Evolutionary conservation across 1,140 invertebrate genomes (phyloP).

Genomic region (Drosophila pruinosa): DNA sequence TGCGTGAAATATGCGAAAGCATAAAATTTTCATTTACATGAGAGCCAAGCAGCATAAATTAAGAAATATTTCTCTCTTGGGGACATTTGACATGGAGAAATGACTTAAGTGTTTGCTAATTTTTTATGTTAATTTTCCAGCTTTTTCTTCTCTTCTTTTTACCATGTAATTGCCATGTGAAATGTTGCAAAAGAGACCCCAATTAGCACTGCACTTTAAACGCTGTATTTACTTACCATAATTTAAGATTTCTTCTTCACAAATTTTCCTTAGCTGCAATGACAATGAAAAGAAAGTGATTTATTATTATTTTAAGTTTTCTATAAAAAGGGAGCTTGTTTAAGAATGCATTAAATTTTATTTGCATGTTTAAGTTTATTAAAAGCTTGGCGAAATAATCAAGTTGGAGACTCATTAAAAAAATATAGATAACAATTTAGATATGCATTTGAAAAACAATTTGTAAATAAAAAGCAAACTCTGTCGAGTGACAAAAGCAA

Average conservation of each 20-base stretch:
- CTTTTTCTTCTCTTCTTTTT: background rate
- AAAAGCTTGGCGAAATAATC: too few species aligned
- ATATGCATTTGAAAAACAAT: conserved; percentile 34
- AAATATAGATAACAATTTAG: background rate
- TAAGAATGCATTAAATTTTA: background rate
- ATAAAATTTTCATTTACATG: conserved; percentile 49
- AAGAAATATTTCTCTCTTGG: conserved; percentile 66
- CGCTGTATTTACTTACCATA: conserved; percentile 67
- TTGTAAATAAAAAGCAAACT: conserved; percentile 17
- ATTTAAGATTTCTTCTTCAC: conserved; percentile 47
- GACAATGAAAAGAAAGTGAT: conserved; percentile 19
- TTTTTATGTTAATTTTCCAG: conserved; percentile 56
- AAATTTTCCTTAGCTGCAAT: conserved; percentile 48
- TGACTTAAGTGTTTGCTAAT: conserved; percentile 55
- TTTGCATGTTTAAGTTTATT: conserved; percentile 11
- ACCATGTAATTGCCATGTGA: conserved; percentile 27
- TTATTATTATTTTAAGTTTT: conserved; percentile 17
- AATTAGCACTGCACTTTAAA: conserved; percentile 42
- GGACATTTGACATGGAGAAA: conserved; percentile 41
- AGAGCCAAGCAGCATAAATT: conserved; percentile 55
- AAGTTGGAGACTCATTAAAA: background rate
- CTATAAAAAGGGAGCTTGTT: background rate
- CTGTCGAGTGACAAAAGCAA: conserved; percentile 33
- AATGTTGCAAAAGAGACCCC: conserved; percentile 30
- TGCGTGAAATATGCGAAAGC: conserved; percentile 50